Evolutionary conservation across 2,113 vertebrate genomes (phyloP).

Genomic region (Bostrychus sinensis): DNA sequence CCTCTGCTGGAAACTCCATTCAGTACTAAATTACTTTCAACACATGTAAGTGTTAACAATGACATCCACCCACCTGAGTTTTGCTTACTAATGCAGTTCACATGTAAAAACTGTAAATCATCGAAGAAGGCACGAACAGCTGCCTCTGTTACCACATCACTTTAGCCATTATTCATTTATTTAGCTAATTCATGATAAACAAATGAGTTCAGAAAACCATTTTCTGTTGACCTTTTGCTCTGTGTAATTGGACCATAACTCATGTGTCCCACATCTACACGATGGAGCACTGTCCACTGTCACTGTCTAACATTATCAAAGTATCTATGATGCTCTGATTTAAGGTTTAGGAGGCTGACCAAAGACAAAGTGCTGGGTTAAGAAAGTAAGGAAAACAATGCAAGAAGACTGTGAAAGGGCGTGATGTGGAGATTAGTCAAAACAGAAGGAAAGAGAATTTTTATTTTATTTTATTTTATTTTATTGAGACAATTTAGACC

Average conservation of each 20-base stretch:
- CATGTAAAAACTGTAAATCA: slow-evolving; percentile 5
- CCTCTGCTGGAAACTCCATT: slow-evolving; percentile 17
- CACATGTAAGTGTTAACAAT: slow-evolving; percentile 11
- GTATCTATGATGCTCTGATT: slow-evolving; percentile 22
- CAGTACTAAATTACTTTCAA: slow-evolving; percentile 7
- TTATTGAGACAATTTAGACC: too few species aligned
- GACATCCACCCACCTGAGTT: background rate
- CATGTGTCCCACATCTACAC: slow-evolving; percentile 45
- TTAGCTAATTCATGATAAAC: slow-evolving; percentile 61
- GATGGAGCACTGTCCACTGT: slow-evolving; percentile 27
- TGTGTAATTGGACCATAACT: slow-evolving; percentile 64
- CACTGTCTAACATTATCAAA: slow-evolving; percentile 9
- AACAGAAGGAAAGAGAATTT: too few species aligned
- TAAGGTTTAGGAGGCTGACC: background rate
- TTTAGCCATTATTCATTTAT: slow-evolving; percentile 43
- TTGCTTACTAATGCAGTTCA: background rate
- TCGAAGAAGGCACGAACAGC: slow-evolving; percentile 13
- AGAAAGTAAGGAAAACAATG: too few species aligned
- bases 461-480: too few species aligned
- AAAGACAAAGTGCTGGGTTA: background rate
- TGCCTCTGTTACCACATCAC: slow-evolving; percentile 34
- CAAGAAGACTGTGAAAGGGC: too few species aligned
- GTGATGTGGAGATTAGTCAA: too few species aligned
- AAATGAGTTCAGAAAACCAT: too few species aligned
- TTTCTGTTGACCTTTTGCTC: slow-evolving; percentile 49